These are phyloP conservation scores for Xenops minutus DNA, from an alignment of 2,797 vertebrate genomes.

Conservation along the genomic window DNA sequence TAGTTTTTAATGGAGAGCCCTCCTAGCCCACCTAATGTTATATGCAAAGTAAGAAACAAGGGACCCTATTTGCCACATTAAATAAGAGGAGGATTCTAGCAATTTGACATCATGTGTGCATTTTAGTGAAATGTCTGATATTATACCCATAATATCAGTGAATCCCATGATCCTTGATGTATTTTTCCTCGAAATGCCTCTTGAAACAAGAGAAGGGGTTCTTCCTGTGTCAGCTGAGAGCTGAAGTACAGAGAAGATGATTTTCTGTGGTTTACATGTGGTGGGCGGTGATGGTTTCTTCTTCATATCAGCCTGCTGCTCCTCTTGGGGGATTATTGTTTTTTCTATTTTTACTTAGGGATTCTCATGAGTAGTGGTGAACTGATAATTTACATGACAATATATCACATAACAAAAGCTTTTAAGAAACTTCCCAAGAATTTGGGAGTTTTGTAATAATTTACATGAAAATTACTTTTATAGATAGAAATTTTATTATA, in stretches of 20 bases:
- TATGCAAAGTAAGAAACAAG: not conserved
- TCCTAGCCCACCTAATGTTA: not conserved
- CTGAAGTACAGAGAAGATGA: not conserved
- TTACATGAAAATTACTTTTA: not conserved
- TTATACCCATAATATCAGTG: not conserved
- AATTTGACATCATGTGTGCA: not conserved
- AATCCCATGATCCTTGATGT: not conserved
- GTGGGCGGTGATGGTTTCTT: not conserved
- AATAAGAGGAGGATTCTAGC: not conserved
- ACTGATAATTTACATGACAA: not conserved
- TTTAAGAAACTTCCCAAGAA: not conserved
- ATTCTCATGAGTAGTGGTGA: not conserved
- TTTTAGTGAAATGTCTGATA: not conserved
- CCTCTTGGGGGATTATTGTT: fast-evolving
- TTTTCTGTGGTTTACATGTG: fast-evolving
- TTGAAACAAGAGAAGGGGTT: not conserved
- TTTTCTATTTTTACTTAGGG: not conserved
- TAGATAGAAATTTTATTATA: not conserved
- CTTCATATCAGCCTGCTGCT: not conserved
- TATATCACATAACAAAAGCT: not conserved
- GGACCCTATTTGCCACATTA: not conserved
- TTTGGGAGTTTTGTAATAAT: not conserved
- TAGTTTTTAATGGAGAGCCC: not conserved
- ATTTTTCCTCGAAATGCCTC: not conserved
- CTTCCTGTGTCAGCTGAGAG: not conserved